These are phyloP conservation scores for Diplosoma virens DNA, from an alignment of 23 tunicate genomes.

Conservation along the genomic window DNA sequence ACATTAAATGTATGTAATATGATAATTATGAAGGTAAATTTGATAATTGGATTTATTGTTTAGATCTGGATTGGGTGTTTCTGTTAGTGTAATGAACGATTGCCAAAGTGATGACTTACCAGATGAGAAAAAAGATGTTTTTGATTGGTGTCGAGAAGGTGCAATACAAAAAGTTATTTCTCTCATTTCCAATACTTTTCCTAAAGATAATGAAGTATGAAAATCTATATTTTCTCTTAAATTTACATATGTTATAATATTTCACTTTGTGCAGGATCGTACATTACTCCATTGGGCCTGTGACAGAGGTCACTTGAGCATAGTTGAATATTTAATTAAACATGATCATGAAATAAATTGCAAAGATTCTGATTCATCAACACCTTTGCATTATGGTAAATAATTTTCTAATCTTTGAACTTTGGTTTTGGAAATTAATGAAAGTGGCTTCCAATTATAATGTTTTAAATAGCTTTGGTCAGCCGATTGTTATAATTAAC, in stretches of 20 bases:
- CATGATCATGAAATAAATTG: conserved; percentile 48
- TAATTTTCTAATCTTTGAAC: too few relatives aligned
- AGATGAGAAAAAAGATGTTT: conserved; percentile 44
- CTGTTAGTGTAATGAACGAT: conserved; percentile 49
- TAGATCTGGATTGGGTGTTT: conserved; percentile 48
- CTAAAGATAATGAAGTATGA: conserved; percentile 33
- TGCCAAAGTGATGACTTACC: conserved; percentile 10
- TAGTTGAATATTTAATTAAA: conserved; percentile 51
- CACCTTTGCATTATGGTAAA: conserved; percentile 79
- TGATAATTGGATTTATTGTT: background rate
- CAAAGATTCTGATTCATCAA: conserved; percentile 40
- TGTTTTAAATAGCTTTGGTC: too few relatives aligned
- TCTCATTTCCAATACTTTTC: background rate
- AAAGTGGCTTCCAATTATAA: too few relatives aligned
- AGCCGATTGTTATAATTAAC: too few relatives aligned
- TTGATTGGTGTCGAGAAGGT: conserved; percentile 77
- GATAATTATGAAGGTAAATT: background rate
- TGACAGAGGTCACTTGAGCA: conserved; percentile 69
- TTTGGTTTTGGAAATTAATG: too few relatives aligned
- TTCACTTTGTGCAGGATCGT: conserved; percentile 22
- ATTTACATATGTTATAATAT: background rate
- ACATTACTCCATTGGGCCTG: conserved; percentile 85
- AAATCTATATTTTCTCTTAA: too few relatives aligned
- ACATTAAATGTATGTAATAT: background rate
- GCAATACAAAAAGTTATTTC: conserved; percentile 23